These are phyloP conservation scores for Rafetus swinhoei DNA, from an alignment of 2,113 vertebrate genomes.

Conservation along the genomic window DNA sequence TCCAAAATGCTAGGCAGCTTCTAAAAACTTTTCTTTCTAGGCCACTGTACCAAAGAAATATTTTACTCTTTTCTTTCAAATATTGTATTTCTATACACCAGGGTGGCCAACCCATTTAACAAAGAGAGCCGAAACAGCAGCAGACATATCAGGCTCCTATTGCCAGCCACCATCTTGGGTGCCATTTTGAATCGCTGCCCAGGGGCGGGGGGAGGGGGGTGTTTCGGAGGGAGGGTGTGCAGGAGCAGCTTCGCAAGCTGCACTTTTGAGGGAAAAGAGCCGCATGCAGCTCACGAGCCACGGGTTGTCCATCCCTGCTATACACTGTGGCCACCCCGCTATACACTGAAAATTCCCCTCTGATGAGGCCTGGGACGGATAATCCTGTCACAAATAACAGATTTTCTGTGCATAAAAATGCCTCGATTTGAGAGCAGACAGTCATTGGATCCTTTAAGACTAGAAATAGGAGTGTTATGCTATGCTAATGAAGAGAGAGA, in stretches of 20 bases:
- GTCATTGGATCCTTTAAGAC: background rate
- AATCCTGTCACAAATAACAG: background rate
- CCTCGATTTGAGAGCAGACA: background rate
- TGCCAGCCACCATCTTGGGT: too few relatives aligned
- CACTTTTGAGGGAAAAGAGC: too few relatives aligned
- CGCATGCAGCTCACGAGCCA: too few relatives aligned
- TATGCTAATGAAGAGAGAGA: background rate
- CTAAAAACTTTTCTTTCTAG: background rate
- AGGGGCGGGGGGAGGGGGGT: too few relatives aligned
- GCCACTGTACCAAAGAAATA: background rate
- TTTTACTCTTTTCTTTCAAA: background rate
- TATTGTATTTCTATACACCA: background rate
- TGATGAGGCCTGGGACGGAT: background rate
- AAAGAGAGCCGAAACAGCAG: too few relatives aligned
- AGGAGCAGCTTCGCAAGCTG: too few relatives aligned
- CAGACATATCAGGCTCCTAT: too few relatives aligned
- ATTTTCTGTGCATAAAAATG: background rate
- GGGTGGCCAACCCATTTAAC: too few relatives aligned
- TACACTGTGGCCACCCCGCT: too few relatives aligned
- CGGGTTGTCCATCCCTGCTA: background rate
- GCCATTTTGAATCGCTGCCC: too few relatives aligned
- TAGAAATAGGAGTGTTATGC: background rate
- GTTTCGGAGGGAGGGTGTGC: too few relatives aligned
- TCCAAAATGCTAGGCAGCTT: background rate
- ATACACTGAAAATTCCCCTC: background rate